Base-by-base conservation (phyloP, 2,113 vertebrate genomes). In the Larimichthys crocea region DNA sequence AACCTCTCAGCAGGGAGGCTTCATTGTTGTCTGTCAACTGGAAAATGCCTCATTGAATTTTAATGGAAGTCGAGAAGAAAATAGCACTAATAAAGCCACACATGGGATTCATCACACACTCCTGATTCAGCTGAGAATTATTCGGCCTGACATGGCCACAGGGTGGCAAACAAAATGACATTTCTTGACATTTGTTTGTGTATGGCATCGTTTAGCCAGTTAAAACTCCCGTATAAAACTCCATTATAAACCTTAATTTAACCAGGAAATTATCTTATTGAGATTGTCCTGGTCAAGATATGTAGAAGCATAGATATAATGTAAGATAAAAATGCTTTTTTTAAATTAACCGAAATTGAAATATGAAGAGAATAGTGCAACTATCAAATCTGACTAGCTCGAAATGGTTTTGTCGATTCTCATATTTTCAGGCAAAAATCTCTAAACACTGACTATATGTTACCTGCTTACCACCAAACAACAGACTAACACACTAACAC, bases 41-140 rank as follows among this genome's bases (percentile, higher is more conserved):
- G 82, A 75, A 85, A 85, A 73, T 48, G 76, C n/a, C 81, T 86
- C 74, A 74, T 85, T n/a, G 2, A 81, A 48, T 61, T 87, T 85
- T 84, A 88, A 87, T 85, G 68, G 59, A 35, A 1, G 67, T 63
- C 35, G 17, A 0, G 3, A 74, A 68, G 59, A 66, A 84, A 81
- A 76, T 66, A 19, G 1, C n/a, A 46, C 9, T 48, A 40, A 67
- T 64, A 77, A 76, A 66, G 12, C 14, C 1, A 20, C 82, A 65
- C 17, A 56, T 52, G 20, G 26, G 44, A 52, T 52, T 35, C 44
- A 66, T 0, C 7, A 44, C 55, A 60, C 24, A 60, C 29, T 20
- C 48, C 40, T 14, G 20, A 61, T 42, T 20, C 65, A 44, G 56
- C 40, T 0, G 7, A 42, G 53, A 50, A 74, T 60, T 26, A 64